These are phyloP conservation scores for Dioctria linearis DNA, from an alignment of 2,888 invertebrate genomes.

Conservation along the genomic window DNA sequence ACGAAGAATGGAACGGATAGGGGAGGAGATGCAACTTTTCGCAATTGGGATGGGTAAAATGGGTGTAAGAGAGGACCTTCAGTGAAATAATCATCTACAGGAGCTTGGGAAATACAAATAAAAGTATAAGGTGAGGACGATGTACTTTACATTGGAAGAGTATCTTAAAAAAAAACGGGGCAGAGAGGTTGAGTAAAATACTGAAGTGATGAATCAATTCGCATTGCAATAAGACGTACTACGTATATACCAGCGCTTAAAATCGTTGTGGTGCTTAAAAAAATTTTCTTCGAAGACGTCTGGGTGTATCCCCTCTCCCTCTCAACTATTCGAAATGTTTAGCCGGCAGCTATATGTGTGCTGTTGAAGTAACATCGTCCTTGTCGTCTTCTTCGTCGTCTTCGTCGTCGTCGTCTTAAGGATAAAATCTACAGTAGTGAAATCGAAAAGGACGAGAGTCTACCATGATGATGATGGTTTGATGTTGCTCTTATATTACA, in stretches of 20 bases:
- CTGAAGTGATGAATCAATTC: constrained; percentile 55
- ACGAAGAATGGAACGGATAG: constrained; percentile 24
- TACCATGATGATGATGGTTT: constrained; percentile 24
- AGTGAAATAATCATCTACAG: constrained; percentile 39
- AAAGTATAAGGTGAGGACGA: constrained; percentile 26
- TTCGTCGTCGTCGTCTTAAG: neutral
- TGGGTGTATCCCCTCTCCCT: neutral
- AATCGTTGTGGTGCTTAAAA: constrained; percentile 38
- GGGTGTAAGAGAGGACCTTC: constrained; percentile 4
- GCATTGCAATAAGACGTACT: constrained; percentile 49
- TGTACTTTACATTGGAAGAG: constrained; percentile 25
- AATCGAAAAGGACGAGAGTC: constrained; percentile 17
- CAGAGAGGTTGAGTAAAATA: constrained; percentile 26
- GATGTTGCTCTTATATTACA: constrained; percentile 15
- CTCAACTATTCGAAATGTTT: constrained; percentile 3
- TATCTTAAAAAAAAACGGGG: constrained; percentile 18
- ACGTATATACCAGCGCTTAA: neutral
- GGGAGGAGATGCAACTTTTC: neutral
- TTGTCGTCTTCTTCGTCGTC: too few species aligned
- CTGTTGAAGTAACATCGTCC: constrained; percentile 29
- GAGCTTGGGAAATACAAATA: neutral
- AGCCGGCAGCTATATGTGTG: constrained; percentile 24
- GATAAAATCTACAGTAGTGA: constrained; percentile 28
- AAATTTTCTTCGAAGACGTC: constrained; percentile 41
- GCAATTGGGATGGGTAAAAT: neutral